Evolutionary conservation across 2,888 invertebrate genomes (phyloP).

Genomic region (Petrolisthes cinctipes): DNA sequence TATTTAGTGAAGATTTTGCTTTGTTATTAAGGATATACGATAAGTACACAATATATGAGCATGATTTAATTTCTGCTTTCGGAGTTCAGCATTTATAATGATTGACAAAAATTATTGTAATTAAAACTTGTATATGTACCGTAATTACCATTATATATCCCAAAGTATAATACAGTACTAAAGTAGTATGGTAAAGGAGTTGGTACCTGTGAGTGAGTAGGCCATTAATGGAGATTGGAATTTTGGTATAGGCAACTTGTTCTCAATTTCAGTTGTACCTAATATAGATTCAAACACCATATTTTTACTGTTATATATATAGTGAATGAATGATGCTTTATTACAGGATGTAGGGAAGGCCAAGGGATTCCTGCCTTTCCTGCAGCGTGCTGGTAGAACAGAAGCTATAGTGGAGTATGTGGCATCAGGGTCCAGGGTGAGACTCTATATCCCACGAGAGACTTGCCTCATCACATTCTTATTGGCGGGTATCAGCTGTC

Average conservation of each 20-base stretch:
- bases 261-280: too few species aligned
- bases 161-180: too few species aligned
- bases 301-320: neutral
- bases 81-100: too few species aligned
- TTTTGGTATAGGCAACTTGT: neutral
- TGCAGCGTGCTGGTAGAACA: conserved; percentile 89
- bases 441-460: conserved; percentile 93
- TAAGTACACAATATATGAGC: neutral
- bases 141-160: too few species aligned
- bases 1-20: neutral
- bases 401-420: conserved; percentile 97
- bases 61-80: too few species aligned
- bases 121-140: too few species aligned
- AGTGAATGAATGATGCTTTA: neutral
- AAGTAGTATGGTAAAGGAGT: too few species aligned
- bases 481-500: conserved; percentile 86
- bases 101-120: too few species aligned
- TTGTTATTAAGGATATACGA: neutral
- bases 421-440: conserved; percentile 92
- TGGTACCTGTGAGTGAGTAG: neutral
- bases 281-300: neutral
- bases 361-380: conserved; percentile 92
- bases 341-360: conserved; percentile 80
- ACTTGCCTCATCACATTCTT: conserved; percentile 95
- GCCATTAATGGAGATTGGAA: neutral